Base-by-base conservation (phyloP, 2,888 invertebrate species). In the Drosophila anomelani region DNA sequence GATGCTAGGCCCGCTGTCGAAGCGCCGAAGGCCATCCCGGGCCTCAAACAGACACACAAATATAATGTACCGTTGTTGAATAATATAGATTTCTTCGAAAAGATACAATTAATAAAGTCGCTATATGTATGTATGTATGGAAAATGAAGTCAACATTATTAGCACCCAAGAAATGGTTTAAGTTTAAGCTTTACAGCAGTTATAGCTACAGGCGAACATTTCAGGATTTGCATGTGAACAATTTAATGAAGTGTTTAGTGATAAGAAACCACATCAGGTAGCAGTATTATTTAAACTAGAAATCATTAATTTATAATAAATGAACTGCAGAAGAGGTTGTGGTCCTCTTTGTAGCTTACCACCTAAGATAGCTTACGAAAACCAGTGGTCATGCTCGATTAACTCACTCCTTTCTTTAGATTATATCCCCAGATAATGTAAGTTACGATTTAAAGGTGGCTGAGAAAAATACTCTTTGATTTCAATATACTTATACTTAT, bases 61-160 rank as follows among this genome's bases (percentile, higher is more conserved):
- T 81, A 78, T 73, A 66, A 69, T 67, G 62, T 87, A 85, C 79
- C 80, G 80, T 82, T 85, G 85, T 85, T 85, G 70, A 68, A 70
- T 77, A 85, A 77, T 57, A 78, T 85, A 89, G 85, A 51, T 68
- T 80, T 80, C 77, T 78, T 74, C 74, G 74, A 76, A 81, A 76
- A 59, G 58, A 86, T 53, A 53, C 51, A 53, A 36, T 62, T 78
- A 86, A 84, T 86, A 88, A 85, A 82, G 64, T 61, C 32, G 58
- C 56, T 72, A 75, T 76, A 71, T 76, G 73, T 73, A 78, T 75
- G 73, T 72, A 74, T 53, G 36, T 32, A 61, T 41, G 41, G 23
- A 47, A n/a, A 47, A 1, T 29, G 3, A n/a, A 9, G 15, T 20
- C 0, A n/a, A 17, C 13, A 10, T 26, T 26, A 20, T 51, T 34